A percentile compares a stretch with the other conserved stretches of the same genome.
phyloP scores from a whole-genome alignment of 2,797 vertebrate genomes.

The Anniella stebbinsi region DNA sequence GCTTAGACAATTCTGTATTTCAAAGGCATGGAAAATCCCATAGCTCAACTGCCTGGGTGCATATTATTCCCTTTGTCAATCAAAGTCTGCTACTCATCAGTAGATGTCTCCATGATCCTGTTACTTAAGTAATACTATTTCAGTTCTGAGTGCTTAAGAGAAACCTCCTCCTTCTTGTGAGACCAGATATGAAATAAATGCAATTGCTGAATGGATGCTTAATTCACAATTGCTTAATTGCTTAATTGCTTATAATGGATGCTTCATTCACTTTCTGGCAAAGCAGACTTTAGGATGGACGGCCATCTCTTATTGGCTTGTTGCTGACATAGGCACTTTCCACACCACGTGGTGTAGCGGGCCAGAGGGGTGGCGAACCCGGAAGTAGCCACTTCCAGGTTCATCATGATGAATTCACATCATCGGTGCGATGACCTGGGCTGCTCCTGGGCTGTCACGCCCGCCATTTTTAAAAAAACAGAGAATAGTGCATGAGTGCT shows the following conservation, averaged over 20 bases:
- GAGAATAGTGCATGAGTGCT: too few relatives aligned
- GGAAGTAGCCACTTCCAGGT: too few relatives aligned
- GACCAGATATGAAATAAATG: neutral
- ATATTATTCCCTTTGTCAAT: neutral
- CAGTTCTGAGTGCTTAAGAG: neutral
- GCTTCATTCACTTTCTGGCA: neutral
- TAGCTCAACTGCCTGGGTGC: neutral
- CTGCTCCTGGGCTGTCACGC: too few relatives aligned
- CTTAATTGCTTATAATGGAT: neutral
- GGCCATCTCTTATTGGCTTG: neutral
- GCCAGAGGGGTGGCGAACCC: too few relatives aligned
- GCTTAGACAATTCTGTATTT: neutral
- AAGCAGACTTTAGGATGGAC: neutral
- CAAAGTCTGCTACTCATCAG: neutral
- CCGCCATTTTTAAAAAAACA: too few relatives aligned
- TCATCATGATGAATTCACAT: too few relatives aligned
- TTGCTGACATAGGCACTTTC: neutral
- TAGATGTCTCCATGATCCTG: neutral
- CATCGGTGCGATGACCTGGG: too few relatives aligned
- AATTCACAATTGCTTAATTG: too few relatives aligned
- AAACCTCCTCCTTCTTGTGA: neutral
- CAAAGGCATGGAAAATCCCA: neutral
- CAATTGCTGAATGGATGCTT: neutral
- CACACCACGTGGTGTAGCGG: too few relatives aligned
- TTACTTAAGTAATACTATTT: neutral